Base-by-base conservation (phyloP, 2,797 vertebrate species). In the Pseudochaenichthys georgianus region DNA sequence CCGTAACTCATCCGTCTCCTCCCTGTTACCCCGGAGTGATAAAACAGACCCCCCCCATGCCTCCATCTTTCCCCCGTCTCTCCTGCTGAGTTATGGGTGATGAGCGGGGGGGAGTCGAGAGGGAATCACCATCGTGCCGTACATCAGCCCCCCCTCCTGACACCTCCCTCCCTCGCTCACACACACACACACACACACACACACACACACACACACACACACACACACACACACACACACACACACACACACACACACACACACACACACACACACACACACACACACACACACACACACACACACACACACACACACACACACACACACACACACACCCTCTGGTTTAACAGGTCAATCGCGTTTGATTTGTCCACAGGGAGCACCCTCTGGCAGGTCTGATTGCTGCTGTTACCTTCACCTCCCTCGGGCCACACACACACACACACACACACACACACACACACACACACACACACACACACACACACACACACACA, bases 341-440 rank as follows among this genome's bases (percentile, higher is more conserved):
- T n/a, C 80, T 86, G 86, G 87, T 89, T 88, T 84, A 88, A 83
- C 87, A 47, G 86, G 81, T 94, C 91, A 92, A 90, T 94, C 92
- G 92, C 85, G 83, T 88, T 84, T 83, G 89, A 94, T 92, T 93
- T 88, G 81, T 90, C 88, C 83, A 78, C 70, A 19, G 90, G 83
- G 90, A 85, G 78, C 78, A 79, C 64, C 90, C 89, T 74, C 80
- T 89, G 92, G 88, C 92, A 92, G 82, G 81, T 87, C 79, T 88
- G 91, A 94, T 93, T 91, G 89, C 89, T 86, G 79, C 86, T 73
- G 88, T 92, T 92, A 93, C 93, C 92, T 93, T 92, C 92, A 93
- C 86, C 93, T 88, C 88, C 90, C 89, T 75, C 80, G 50, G 81
- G 59, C 77, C 47, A 28, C 53, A 45, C 41, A 55, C 57, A 70